Evolutionary conservation across 53 echinoderm and acorn worm genomes (phyloP).

Genomic region (Stichopus horrens): DNA sequence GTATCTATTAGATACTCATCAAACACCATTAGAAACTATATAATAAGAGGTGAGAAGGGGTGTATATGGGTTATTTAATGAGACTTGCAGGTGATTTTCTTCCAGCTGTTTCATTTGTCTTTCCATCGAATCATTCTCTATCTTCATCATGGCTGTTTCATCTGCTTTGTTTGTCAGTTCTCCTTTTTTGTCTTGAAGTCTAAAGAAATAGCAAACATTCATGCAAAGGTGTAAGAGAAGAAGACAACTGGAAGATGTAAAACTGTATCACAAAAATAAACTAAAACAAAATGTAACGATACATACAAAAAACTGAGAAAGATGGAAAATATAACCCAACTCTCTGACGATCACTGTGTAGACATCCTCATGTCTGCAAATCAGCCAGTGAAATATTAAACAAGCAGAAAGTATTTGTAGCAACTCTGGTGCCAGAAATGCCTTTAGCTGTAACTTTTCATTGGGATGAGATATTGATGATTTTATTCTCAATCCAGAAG

Average conservation of each 20-base stretch:
- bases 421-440: no score
- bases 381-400: no score
- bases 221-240: neutral
- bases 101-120: constrained; percentile 79
- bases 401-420: no score
- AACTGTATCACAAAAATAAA: neutral
- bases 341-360: no score
- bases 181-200: constrained; percentile 79
- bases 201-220: constrained; percentile 18
- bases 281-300: neutral
- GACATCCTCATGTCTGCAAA: no score
- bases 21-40: no score
- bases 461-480: no score
- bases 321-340: no score
- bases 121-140: constrained; percentile 95
- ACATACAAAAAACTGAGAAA: no score
- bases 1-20: no score
- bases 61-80: neutral
- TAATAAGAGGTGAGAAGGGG: neutral
- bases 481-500: no score
- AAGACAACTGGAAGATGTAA: neutral
- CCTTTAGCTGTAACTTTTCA: no score
- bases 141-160: constrained; percentile 93
- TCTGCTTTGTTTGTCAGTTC: constrained; percentile 82
- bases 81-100: constrained; percentile 83